Evolutionary conservation across 2,888 invertebrate genomes (phyloP), one percentile per base, ranked within the genome.

Genomic region (Eudemis profundana): DNA sequence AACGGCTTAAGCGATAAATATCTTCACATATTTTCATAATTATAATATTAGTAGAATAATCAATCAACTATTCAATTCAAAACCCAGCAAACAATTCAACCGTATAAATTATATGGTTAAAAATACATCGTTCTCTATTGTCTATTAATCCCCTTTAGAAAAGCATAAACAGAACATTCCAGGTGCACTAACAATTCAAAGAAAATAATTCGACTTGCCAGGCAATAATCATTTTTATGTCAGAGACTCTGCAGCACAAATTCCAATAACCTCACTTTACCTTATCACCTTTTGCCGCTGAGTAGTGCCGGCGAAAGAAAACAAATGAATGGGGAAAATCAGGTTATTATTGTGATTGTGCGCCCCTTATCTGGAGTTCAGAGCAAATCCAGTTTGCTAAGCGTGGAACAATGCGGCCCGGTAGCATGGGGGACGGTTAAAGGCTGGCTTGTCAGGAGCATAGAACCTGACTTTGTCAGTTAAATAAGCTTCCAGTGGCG

Each of bases 321-420:
- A 59, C 44, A 64, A 46, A 44, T 51, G 50, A 38, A 50, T 8
- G 44, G 49, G 3, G 29, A 5, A 49, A 49, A 44, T n/a, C 21
- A 23, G 8, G 17, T 47, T 62, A 46, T 54, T 47, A 21, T 27
- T 61, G 53, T 54, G 33, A 36, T 62, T 62, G 40, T 62, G 29
- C 23, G 5, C 15, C 33, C 3, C 19, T 54, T 62, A 62, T 62
- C 46, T 46, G 21, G 44, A 56, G 29, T 44, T 44, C 29, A 42
- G 56, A 19, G 56, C 17, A 42, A 56, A 44, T 56, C 56, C 42
- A 17, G 40, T 33, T 33, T 8, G 33, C 4, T 23, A 15, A 29
- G 42, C 42, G 19, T 27, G 29, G 19, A 56, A 56, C 56, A 56
- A 44, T 56, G 19, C 17, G 29, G 42, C 42, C 17, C 29, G 29